Evolutionary conservation across 1,140 invertebrate species (phyloP).

Genomic region (Orius insidiosus): DNA sequence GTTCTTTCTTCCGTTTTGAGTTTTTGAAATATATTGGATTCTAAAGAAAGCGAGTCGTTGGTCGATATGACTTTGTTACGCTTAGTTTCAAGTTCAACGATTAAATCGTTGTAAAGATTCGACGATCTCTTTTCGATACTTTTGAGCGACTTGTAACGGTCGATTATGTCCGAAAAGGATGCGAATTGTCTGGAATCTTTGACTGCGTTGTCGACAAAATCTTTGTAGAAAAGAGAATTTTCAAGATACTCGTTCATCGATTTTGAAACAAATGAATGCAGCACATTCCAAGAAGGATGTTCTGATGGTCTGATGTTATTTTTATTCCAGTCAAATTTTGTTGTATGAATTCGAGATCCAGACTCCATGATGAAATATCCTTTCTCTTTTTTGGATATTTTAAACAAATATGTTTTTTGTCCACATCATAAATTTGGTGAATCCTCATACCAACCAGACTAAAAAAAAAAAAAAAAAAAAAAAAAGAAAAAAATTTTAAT

Average conservation of each 20-base stretch:
- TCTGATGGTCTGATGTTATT: constrained; percentile 33
- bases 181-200: constrained; percentile 5
- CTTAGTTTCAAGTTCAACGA: not conserved
- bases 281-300: not conserved
- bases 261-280: not conserved
- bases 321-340: constrained; percentile 96
- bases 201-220: constrained; percentile 7
- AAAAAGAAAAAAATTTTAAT: no score
- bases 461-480: constrained; percentile 31
- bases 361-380: constrained; percentile 82
- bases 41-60: not conserved
- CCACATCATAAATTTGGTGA: constrained; percentile 94
- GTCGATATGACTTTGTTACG: not conserved
- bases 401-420: constrained; percentile 93
- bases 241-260: constrained; percentile 1
- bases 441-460: constrained; percentile 78
- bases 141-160: constrained; percentile 5
- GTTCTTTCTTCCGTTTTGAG: not conserved
- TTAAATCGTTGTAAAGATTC: not conserved
- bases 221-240: constrained; percentile 6
- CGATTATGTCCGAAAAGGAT: constrained; percentile 6
- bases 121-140: not conserved
- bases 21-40: not conserved
- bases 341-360: constrained; percentile 82
- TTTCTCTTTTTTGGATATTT: constrained; percentile 71